Base-by-base conservation (phyloP, 2,888 invertebrate species). In the Sinelater perroti region DNA sequence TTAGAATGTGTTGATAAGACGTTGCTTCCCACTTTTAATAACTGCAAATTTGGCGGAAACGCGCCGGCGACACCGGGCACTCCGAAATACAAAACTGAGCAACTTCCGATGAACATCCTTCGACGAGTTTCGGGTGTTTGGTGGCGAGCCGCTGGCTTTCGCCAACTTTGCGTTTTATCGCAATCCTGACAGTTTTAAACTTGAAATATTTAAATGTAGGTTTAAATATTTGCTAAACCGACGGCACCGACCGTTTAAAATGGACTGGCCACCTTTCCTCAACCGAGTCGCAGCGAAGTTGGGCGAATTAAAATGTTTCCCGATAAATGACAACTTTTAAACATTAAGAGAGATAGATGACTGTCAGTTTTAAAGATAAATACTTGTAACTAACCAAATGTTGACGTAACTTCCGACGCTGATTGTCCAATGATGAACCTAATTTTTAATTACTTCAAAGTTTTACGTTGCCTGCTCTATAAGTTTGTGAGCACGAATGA, bases 41-140 rank as follows among this genome's bases (percentile, higher is more conserved):
- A 26, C n/a, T 14, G 28, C 64, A 1, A 63, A 72, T 1, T 64
- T 78, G 1, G 79, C 75, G 0, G 80, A 81, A 1, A 81, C 64
- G 81, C 57, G 75, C 76, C 16, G 38, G 49, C 13, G 45, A 20
- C 0, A 66, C 68, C 1, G 63, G 68, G 6, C 65, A 71, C 7
- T 78, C 76, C 62, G 65, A 69, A 16, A 80, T 8, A 80, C 62
- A 44, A 18, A 31, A 35, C 80, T 65, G 83, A 83, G 77, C 83
- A 83, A 79, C 83, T 82, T 66, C 68, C 70, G 62, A 61, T 53
- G 61, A 67, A 56, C 66, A 67, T 56, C 67, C n/a, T 49, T 46
- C 35, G 26, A 46, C 14, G 17, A 17, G 10, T 46, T 30, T 46
- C 40, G 28, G 26, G 20, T 17, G 38, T 53, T 52, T 14, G 40